Base-by-base conservation (phyloP, 23 tunicate species). In the Styela clava region DNA sequence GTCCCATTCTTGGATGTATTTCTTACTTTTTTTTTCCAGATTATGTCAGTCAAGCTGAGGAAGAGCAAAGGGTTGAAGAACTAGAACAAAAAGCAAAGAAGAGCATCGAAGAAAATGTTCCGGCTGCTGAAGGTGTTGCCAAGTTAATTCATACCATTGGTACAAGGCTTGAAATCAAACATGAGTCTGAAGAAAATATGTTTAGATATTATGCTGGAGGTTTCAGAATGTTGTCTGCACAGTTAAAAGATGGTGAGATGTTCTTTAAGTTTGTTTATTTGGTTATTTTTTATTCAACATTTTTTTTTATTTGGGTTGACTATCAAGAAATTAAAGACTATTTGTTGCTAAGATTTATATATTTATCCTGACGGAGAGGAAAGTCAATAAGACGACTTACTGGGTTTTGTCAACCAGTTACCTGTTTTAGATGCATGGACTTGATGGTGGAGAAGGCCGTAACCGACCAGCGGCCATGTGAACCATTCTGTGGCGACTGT, bases 181-280 rank as follows among this genome's bases (percentile, higher is more conserved):
- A 73, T 33, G 77, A 69, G 34, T 23, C 56, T 34, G 73, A 79
- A 32, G 83, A 36, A 34, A 82, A 69, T 62, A 76, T 88, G 32
- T 79, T 76, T 22, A 24, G 76, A 84, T 93, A 80, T 69, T 87
- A 73, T 78, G 91, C 82, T 16, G 98, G 88, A 26, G 91, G 92
- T 35, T 68, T 93, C 19, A 77, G 81, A 62, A 62, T 88, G 26
- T 34, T 93, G 64, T 82, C 86, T 28, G 64, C 84, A 23, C 83
- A 79, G 35, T 71, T 80, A 22, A 67, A 27, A 22, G 88, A 88
- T 61, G 86, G 92, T 87, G 67, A 35, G 74, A 44, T 28, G 32
- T 33, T 77, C 51, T 51, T 37, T 18, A 20, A 21, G 22, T 19
- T 63, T 31, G 31, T 21, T 24, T 19, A 24, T 25, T 21, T 61